A percentile compares a stretch with the other conserved stretches of the same genome.
phyloP scores from a whole-genome alignment of 2,888 invertebrate species.

The Drosophila limbata region DNA sequence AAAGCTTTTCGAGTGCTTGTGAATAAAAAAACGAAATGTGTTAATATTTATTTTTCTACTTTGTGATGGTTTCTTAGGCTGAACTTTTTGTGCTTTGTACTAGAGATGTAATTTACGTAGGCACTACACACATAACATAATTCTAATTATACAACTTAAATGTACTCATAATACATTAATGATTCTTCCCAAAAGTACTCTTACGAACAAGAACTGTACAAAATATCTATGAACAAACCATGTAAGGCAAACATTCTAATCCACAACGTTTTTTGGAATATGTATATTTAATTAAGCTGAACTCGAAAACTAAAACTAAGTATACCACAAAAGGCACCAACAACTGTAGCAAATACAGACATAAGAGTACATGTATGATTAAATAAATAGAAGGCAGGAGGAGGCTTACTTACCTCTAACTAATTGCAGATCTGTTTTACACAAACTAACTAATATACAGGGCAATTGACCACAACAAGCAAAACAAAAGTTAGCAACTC shows the following conservation, averaged over 20 bases:
- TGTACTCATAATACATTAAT: conserved; percentile 17
- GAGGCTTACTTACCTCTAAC: conserved; percentile 17
- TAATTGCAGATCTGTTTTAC: conserved; percentile 32
- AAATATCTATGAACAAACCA: conserved; percentile 57
- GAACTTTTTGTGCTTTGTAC: conserved; percentile 75
- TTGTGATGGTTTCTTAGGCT: conserved; percentile 82
- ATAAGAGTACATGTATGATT: conserved; percentile 14
- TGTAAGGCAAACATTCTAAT: conserved; percentile 78
- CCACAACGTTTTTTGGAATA: conserved; percentile 50
- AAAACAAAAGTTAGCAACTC: conserved; percentile 53
- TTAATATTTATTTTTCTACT: conserved; percentile 78
- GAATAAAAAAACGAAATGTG: conserved; percentile 49
- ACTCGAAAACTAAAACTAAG: conserved; percentile 39
- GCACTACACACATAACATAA: conserved; percentile 56
- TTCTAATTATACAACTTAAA: conserved; percentile 27
- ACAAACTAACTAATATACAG: conserved; percentile 62
- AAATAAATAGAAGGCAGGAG: conserved; percentile 2
- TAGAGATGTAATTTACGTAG: conserved; percentile 66
- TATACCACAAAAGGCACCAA: conserved; percentile 49
- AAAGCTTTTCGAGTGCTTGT: conserved; percentile 30
- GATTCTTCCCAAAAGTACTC: conserved; percentile 26
- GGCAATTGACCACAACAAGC: conserved; percentile 65
- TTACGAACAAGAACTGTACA: conserved; percentile 66
- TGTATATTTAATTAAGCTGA: conserved; percentile 37
- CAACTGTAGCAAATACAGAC: conserved; percentile 23